Percentiles rank a stretch among this genome's conserved stretches.
Evolutionary conservation across 1,140 invertebrate genomes (phyloP).

Genomic region (Akabosia matsudoensis): DNA sequence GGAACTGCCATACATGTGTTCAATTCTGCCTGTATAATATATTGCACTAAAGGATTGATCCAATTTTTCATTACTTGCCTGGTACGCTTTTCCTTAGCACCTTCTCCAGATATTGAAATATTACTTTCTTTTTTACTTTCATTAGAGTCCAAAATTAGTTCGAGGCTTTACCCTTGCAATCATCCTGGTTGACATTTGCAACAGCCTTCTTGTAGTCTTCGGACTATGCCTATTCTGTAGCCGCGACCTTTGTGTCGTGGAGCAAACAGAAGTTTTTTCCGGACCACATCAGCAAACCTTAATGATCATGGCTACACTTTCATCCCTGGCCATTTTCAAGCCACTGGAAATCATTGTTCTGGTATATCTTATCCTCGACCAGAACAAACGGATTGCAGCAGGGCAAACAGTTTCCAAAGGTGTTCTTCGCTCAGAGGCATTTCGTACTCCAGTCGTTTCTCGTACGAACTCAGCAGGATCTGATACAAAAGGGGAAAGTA

Average conservation of each 20-base stretch:
- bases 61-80: conserved; percentile 4
- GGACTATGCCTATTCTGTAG: background rate
- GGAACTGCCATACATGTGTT: background rate
- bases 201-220: too few species aligned
- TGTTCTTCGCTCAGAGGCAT: background rate
- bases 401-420: conserved; percentile 1
- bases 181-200: too few species aligned
- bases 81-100: background rate
- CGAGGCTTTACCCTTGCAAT: too few species aligned
- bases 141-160: too few species aligned
- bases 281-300: background rate
- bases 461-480: background rate
- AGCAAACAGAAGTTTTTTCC: background rate
- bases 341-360: background rate
- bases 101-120: too few species aligned
- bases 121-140: too few species aligned
- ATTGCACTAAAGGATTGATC: background rate
- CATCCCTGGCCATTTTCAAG: background rate
- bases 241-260: background rate
- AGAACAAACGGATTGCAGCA: background rate
- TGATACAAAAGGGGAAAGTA: background rate
- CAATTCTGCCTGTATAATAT: background rate
- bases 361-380: background rate
- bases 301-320: background rate
- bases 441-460: background rate